Evolutionary conservation across 2,888 invertebrate species (phyloP).

Genomic region (Fabriciana adippe): DNA sequence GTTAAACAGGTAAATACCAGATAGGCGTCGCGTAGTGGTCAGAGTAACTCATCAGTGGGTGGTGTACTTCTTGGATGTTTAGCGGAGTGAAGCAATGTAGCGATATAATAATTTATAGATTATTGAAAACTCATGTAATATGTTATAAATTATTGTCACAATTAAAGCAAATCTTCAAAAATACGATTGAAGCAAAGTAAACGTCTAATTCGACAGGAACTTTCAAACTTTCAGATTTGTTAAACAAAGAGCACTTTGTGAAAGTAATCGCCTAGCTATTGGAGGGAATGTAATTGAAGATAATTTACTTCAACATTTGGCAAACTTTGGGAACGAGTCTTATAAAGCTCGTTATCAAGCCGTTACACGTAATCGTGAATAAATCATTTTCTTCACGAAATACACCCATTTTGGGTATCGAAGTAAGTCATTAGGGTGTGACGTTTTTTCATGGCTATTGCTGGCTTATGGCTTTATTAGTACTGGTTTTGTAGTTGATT

Average conservation of each 20-base stretch:
- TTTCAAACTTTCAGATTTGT: constrained; percentile 11
- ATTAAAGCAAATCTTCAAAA: not conserved
- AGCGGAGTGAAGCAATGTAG: too few relatives aligned
- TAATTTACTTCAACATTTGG: constrained; percentile 25
- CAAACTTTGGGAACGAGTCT: constrained; percentile 27
- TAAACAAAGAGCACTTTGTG: constrained; percentile 18
- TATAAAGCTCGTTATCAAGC: constrained; percentile 32
- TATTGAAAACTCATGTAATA: not conserved
- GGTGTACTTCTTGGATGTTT: too few relatives aligned
- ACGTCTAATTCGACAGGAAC: not conserved
- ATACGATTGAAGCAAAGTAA: not conserved
- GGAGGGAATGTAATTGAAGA: constrained; percentile 28
- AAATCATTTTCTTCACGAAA: constrained; percentile 43
- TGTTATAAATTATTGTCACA: not conserved
- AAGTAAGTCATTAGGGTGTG: constrained; percentile 35
- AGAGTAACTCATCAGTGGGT: too few relatives aligned
- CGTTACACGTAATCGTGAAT: constrained; percentile 40
- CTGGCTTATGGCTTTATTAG: constrained; percentile 22
- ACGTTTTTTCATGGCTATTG: constrained; percentile 16
- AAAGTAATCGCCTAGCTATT: constrained; percentile 14
- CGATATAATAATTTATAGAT: too few relatives aligned
- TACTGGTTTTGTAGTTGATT: constrained; percentile 20
- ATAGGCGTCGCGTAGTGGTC: too few relatives aligned
- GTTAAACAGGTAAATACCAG: not conserved
- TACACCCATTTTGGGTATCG: constrained; percentile 37